Evolutionary conservation across 1,140 invertebrate genomes (phyloP).

Genomic region (Solenopsis fugax): DNA sequence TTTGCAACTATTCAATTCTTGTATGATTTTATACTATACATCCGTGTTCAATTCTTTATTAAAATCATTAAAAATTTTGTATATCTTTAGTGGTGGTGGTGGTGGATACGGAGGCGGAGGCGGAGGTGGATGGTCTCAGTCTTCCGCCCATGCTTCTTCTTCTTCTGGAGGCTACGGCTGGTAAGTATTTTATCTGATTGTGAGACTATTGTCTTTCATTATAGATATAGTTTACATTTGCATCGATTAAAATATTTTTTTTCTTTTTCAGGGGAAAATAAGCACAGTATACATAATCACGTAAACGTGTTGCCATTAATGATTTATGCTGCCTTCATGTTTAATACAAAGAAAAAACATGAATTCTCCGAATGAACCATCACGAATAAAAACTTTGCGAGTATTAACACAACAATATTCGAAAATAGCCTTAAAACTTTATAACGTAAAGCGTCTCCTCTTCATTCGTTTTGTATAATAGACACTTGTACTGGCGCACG

Average conservation of each 20-base stretch:
- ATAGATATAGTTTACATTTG: conserved; percentile 1
- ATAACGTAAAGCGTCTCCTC: conserved; percentile 17
- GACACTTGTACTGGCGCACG: conserved; percentile 11
- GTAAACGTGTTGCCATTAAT: conserved; percentile 26
- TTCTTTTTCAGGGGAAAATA: conserved; percentile 67
- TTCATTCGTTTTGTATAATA: conserved; percentile 52
- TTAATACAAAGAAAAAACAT: neutral
- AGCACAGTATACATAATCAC: neutral
- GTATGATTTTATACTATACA: neutral
- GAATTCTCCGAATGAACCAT: neutral
- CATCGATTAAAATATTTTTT: conserved; percentile 8
- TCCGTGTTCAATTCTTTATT: neutral
- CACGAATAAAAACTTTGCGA: neutral
- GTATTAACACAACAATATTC: conserved; percentile 4
- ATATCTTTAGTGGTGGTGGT: neutral
- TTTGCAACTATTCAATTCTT: neutral
- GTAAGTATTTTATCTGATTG: conserved; percentile 54
- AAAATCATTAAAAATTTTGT: conserved; percentile 1
- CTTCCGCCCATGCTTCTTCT: conserved; percentile 73
- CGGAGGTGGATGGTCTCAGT: conserved; percentile 43
- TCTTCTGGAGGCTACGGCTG: conserved; percentile 63
- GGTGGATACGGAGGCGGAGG: conserved; percentile 50
- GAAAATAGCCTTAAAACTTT: conserved; percentile 9
- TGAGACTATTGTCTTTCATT: neutral
- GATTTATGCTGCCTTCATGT: conserved; percentile 53